Base-by-base conservation (phyloP, 2,888 invertebrate genomes). In the Apodemia zela region DNA sequence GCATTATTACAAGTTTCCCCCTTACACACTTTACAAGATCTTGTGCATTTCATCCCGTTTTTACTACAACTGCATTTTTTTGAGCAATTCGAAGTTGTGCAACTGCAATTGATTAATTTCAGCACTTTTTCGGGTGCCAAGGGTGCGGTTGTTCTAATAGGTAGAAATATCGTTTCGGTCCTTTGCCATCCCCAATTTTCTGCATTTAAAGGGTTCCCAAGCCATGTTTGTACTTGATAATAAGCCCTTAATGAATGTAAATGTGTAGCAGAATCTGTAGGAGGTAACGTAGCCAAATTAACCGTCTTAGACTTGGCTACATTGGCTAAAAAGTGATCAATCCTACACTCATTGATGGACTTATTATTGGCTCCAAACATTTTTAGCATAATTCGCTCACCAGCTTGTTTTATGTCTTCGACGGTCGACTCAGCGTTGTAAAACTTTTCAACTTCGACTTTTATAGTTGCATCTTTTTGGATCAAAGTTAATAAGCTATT, bases 391-490 rank as follows among this genome's bases (percentile, higher is more conserved):
- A 45, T 45, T 15, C 15, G 45, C 15, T 45, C 45, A 15, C 45
- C 45, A 45, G 45, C 45, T 45, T 45, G 45, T 45, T 15, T 45
- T 13, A 45, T 4, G 15, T 45, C 15, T 45, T 45, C n/a, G 5
- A 15, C 2, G 45, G 45, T 15, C 3, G 13, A 45, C 3, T 45
- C 45, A 15, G 45, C 45, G 15, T 45, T 45, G 15, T 45, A 45
- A 45, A 45, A 45, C 45, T 45, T 45, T 15, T 45, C 45, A 45
- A 45, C 45, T 45, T 45, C 45, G 45, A 45, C 45, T 45, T 45
- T 45, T 45, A 45, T 15, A 45, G 45, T 45, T 45, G 45, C 15
- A 15, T 45, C 45, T 45, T 45, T 45, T 45, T 45, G 45, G 45
- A 45, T 45, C 15, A 45, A 15, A 45, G 45, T 15, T 45, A 45